Base-by-base conservation (phyloP, 2,113 vertebrate genomes). In the Nipponia nippon region DNA sequence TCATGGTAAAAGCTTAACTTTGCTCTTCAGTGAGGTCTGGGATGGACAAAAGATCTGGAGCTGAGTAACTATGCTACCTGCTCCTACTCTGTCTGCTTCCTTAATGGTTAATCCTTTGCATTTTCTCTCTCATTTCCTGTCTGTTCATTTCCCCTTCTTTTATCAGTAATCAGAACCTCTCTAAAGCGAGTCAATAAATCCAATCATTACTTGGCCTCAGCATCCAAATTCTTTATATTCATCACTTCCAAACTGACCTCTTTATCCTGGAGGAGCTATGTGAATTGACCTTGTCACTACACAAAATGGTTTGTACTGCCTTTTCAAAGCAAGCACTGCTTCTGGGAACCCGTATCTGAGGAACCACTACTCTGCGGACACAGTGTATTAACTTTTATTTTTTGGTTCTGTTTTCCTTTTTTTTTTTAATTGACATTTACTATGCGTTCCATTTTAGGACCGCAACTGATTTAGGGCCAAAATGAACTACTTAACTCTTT, bases 1-100 rank as follows among this genome's bases (percentile, higher is more conserved):
- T 59, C 2, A 0, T 0, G 1, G 66, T 46, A 73, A 61, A 69
- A 83, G 8, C 11, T 73, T 15, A n/a, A 0, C 15, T 84, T 70
- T 73, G 15, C 17, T 77, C 40, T 49, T 87, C 21, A 50, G 7
- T 44, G 22, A 27, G 11, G 11, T 25, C 29, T 46, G 40, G 22
- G 56, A 72, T 20, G 42, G 42, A 71, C 26, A 29, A 61, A 72
- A 89, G 15, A 10, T 3, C 40, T 85, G 26, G 30, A 88, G 15
- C 1, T 52, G 34, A 19, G 19, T 62, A 44, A 44, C 49, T 29
- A 3, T 3, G 9, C 29, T 30, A 50, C 8, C 8, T 58, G 17
- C 11, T 83, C 71, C 83, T 36, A 58, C 18, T 58, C 42, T 36
- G 29, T 12, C 66, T 53, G 8, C 21, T 34, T 16, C 25, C 11